Percentiles rank a stretch among this genome's conserved stretches.
Conservation (phyloP, 2,797 vertebrate genomes). For the Sylvia borin region DNA sequence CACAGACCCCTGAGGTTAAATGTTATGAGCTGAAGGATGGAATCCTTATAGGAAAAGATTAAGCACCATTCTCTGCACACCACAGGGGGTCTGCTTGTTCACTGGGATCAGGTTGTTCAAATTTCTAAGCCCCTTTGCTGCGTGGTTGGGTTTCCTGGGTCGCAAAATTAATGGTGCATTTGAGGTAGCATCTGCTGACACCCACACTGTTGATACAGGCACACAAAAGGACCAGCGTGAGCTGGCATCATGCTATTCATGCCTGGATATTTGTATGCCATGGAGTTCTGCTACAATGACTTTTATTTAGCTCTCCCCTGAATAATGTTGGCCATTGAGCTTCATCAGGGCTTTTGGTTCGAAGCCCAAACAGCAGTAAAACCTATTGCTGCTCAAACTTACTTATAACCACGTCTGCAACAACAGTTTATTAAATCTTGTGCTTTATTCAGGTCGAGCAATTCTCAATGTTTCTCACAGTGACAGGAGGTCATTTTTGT, state of each 20-base stretch:
- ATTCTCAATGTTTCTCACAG: neutral
- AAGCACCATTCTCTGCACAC: neutral
- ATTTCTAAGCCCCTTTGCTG: neutral
- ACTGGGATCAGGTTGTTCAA: neutral
- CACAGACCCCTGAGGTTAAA: neutral
- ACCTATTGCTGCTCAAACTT: constrained; percentile 22
- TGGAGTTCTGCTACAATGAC: neutral
- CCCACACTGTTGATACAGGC: neutral
- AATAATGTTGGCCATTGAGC: neutral
- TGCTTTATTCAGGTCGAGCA: neutral
- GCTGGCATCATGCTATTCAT: neutral
- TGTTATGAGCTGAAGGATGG: neutral
- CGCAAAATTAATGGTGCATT: neutral
- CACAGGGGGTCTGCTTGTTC: neutral
- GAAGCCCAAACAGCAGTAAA: neutral
- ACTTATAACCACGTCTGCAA: neutral
- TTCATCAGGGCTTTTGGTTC: neutral
- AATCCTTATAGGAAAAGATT: neutral
- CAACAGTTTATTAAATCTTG: constrained; percentile 23
- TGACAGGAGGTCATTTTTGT: neutral
- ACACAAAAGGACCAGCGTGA: neutral
- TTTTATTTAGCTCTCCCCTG: neutral
- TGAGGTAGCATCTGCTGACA: constrained; percentile 5
- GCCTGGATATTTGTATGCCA: neutral
- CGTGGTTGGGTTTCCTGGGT: neutral